phyloP scores from a whole-genome alignment of 2,888 invertebrate genomes.

The Thecophora atra region DNA sequence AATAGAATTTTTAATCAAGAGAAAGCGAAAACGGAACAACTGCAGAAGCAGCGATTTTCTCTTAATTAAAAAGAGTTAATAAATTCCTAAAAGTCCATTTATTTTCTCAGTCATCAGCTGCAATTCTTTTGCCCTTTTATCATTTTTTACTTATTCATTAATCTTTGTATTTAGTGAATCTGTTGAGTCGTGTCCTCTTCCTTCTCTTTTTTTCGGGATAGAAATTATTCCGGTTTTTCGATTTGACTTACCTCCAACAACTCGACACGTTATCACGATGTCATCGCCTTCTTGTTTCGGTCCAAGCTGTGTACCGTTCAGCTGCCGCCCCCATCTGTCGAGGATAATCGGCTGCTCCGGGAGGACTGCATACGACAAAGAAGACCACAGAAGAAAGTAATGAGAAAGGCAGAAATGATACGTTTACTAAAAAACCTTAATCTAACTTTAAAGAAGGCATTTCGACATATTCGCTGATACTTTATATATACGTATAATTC shows the following conservation, averaged over 20 bases:
- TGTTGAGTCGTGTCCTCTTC: not conserved
- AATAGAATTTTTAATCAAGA: not conserved
- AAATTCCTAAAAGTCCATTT: too few species aligned
- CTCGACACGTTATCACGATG: constrained; percentile 84
- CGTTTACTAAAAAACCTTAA: too few species aligned
- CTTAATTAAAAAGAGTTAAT: too few species aligned
- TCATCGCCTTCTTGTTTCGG: constrained; percentile 89
- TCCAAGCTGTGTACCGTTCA: constrained; percentile 81
- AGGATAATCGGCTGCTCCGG: constrained; percentile 87
- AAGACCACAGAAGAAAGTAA: not conserved
- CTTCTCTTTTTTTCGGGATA: too few species aligned
- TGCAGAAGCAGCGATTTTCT: too few species aligned
- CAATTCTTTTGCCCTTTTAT: not conserved
- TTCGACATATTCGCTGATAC: too few species aligned
- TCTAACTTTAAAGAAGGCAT: too few species aligned
- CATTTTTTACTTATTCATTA: not conserved
- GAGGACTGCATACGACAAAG: constrained; percentile 72
- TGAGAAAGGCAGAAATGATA: too few species aligned
- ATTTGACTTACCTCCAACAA: constrained; percentile 79
- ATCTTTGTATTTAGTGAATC: not conserved
- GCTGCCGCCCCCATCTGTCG: constrained; percentile 83
- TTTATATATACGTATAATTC: too few species aligned
- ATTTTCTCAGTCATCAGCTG: too few species aligned
- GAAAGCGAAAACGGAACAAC: not conserved
- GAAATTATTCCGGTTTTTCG: not conserved